Conservation (phyloP, 2,113 vertebrate species). For the Limanda limanda region DNA sequence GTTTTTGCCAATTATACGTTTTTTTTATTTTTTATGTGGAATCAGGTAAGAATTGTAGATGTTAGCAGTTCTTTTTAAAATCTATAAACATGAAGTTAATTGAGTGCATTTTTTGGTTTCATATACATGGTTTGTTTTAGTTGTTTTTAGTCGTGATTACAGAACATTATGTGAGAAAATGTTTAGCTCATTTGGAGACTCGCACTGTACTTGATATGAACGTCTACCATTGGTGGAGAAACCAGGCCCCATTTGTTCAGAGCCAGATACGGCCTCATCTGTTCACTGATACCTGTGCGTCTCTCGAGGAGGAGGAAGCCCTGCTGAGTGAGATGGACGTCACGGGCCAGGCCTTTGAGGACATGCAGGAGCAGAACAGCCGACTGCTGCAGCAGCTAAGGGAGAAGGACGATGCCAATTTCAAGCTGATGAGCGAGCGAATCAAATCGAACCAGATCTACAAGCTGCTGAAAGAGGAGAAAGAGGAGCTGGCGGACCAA, state of each 20-base stretch:
- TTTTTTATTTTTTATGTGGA: neutral
- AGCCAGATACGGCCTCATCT: slow-evolving; percentile 4
- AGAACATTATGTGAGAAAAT: neutral
- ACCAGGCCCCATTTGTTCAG: neutral
- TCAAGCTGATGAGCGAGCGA: slow-evolving; percentile 95
- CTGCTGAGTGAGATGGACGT: slow-evolving; percentile 96
- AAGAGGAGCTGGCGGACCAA: slow-evolving; percentile 93
- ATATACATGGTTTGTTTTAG: neutral
- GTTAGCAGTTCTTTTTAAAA: neutral
- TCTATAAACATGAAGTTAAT: neutral
- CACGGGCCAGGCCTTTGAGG: slow-evolving; percentile 94
- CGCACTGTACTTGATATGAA: neutral
- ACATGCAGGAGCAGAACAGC: slow-evolving; percentile 98
- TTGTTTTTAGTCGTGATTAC: no score
- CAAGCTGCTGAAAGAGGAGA: slow-evolving; percentile 92
- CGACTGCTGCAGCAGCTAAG: slow-evolving; percentile 91
- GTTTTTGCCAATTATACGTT: neutral
- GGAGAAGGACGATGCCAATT: slow-evolving; percentile 96
- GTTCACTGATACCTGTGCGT: slow-evolving; percentile 34
- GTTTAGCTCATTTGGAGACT: neutral
- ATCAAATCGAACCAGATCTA: slow-evolving; percentile 98
- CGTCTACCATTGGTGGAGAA: slow-evolving; percentile 2
- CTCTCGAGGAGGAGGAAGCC: slow-evolving; percentile 91
- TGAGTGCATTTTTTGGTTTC: no score
- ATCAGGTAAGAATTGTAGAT: neutral